phyloP scores from a whole-genome alignment of 1,140 invertebrate genomes.

The Polyergus mexicanus region DNA sequence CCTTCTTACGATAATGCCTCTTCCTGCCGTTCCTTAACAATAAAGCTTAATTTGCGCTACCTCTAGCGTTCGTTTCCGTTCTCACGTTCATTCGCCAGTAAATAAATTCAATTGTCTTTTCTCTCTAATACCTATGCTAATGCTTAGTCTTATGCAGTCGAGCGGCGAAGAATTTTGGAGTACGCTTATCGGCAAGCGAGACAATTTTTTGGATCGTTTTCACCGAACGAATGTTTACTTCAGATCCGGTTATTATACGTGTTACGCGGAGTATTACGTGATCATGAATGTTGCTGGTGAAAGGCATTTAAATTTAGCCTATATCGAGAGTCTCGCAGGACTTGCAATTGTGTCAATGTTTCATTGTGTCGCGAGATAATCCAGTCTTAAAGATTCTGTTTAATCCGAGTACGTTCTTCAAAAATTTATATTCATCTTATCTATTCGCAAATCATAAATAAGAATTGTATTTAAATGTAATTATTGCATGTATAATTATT shows the following conservation, averaged over 20 bases:
- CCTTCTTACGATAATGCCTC: constrained; percentile 64
- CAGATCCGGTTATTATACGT: constrained; percentile 45
- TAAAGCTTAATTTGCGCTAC: constrained; percentile 62
- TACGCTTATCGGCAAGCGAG: neutral
- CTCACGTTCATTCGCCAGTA: constrained; percentile 55
- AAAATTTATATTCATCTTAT: neutral
- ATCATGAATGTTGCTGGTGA: constrained; percentile 42
- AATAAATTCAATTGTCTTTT: constrained; percentile 62
- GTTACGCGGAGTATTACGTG: constrained; percentile 54
- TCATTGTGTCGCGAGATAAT: constrained; percentile 20
- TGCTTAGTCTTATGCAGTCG: neutral
- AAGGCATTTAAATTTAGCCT: constrained; percentile 63
- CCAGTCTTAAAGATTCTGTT: constrained; percentile 1
- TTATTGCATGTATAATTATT: neutral
- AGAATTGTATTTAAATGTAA: neutral
- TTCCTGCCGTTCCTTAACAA: constrained; percentile 69
- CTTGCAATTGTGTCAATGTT: constrained; percentile 50
- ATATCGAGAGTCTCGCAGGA: neutral
- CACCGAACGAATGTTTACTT: constrained; percentile 15
- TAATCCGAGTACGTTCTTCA: neutral
- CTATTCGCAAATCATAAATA: neutral
- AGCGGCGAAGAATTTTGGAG: neutral
- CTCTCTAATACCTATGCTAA: constrained; percentile 6
- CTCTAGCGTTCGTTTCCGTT: constrained; percentile 53
- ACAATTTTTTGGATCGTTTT: constrained; percentile 13